Percentiles rank a stretch among this genome's conserved stretches.
Conservation (phyloP, 2,113 vertebrate genomes). For the Bostrychus sinensis region DNA sequence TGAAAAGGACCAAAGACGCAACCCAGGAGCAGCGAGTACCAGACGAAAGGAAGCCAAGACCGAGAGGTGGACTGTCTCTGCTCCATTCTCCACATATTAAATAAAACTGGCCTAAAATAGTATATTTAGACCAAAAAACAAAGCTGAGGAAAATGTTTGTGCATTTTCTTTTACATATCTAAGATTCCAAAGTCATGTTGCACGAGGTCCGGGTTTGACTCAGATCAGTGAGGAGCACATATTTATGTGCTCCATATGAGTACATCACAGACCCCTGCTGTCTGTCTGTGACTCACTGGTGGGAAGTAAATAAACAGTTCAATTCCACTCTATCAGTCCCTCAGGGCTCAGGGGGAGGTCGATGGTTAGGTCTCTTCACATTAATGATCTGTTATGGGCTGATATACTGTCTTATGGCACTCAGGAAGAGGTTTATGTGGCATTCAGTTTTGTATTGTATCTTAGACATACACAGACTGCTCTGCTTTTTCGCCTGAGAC, state of each 20-base stretch:
- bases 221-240: conserved; percentile 19
- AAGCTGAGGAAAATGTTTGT: neutral
- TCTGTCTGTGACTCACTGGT: conserved; percentile 59
- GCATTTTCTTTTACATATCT: conserved; percentile 22
- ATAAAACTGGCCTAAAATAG: neutral
- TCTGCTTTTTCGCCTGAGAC: too few species aligned
- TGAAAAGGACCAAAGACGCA: conserved; percentile 70
- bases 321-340: conserved; percentile 11
- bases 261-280: conserved; percentile 56
- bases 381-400: too few species aligned
- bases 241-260: conserved; percentile 52
- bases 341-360: neutral
- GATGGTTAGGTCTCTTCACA: too few species aligned
- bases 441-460: too few species aligned
- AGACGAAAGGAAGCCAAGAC: conserved; percentile 80
- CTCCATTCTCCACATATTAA: neutral
- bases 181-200: neutral
- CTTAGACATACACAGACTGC: too few species aligned
- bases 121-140: neutral
- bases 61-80: conserved; percentile 79
- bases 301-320: conserved; percentile 40
- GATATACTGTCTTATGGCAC: too few species aligned
- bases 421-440: too few species aligned
- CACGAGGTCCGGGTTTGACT: neutral
- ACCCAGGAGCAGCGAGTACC: conserved; percentile 81